Percentiles rank a stretch among this genome's conserved stretches.
Conservation (phyloP, 2,113 vertebrate genomes). For the Leiothrix lutea region DNA sequence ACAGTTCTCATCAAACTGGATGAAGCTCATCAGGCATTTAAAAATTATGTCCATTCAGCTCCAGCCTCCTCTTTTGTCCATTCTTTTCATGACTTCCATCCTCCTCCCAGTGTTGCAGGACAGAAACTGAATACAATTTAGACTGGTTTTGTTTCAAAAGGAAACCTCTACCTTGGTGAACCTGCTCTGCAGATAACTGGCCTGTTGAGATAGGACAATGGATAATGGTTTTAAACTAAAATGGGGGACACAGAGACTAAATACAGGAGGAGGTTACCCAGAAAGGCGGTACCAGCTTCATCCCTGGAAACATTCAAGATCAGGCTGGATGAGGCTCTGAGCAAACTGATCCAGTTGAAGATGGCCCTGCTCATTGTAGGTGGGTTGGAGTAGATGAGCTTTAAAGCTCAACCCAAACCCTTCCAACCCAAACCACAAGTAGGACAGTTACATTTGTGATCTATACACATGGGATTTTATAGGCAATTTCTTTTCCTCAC, state of each 20-base stretch:
- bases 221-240: not conserved
- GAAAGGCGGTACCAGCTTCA: not conserved
- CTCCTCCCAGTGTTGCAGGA: not conserved
- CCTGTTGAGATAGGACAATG: not conserved
- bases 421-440: not conserved
- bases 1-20: not conserved
- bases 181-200: not conserved
- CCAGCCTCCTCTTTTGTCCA: not conserved
- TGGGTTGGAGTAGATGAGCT: not conserved
- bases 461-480: not conserved
- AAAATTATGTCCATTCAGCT: not conserved
- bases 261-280: not conserved
- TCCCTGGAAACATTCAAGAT: not conserved
- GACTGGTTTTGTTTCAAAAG: not conserved
- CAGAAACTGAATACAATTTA: not conserved
- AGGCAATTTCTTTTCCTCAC: not conserved
- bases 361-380: not conserved
- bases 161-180: not conserved
- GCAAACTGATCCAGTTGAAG: not conserved
- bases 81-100: not conserved
- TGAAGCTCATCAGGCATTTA: not conserved
- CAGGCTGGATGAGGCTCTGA: not conserved
- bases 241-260: not conserved
- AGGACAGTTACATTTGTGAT: not conserved
- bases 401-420: not conserved